Percentiles rank a stretch among this genome's conserved stretches.
Conservation (phyloP, 2,888 invertebrate species). For the Eupeodes luniger region DNA sequence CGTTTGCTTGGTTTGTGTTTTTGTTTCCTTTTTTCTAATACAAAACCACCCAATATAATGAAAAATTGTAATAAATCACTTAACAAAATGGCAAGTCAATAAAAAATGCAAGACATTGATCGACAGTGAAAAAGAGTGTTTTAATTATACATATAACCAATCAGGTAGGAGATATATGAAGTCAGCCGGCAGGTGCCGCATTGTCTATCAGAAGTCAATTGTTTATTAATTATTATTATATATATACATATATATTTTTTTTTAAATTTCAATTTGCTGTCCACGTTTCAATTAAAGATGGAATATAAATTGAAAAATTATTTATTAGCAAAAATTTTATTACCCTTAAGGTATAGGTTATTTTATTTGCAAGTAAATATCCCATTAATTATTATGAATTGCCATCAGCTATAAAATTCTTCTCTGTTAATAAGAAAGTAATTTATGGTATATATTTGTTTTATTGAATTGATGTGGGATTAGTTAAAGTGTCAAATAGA, state of each 20-base stretch:
- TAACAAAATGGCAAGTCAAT: constrained; percentile 49
- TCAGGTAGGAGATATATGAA: neutral
- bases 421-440: constrained; percentile 29
- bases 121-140: constrained; percentile 48
- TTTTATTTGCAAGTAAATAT: neutral
- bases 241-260: neutral
- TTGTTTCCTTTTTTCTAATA: constrained; percentile 4
- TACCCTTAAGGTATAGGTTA: constrained; percentile 22
- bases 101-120: constrained; percentile 58
- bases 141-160: constrained; percentile 48
- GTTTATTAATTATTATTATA: constrained; percentile 38
- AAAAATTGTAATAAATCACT: constrained; percentile 52
- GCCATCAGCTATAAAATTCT: constrained; percentile 27
- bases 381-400: neutral
- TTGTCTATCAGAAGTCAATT: constrained; percentile 59
- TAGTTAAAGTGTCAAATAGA: constrained; percentile 40
- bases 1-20: neutral
- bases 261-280: constrained; percentile 49
- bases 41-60: constrained; percentile 42
- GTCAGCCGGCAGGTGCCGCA: constrained; percentile 55
- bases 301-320: constrained; percentile 71
- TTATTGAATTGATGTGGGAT: constrained; percentile 38
- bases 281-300: constrained; percentile 65
- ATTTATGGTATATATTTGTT: constrained; percentile 24
- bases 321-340: constrained; percentile 53